Base-by-base conservation (phyloP, 2,113 vertebrate species). In the Gymnocephalus cernua region DNA sequence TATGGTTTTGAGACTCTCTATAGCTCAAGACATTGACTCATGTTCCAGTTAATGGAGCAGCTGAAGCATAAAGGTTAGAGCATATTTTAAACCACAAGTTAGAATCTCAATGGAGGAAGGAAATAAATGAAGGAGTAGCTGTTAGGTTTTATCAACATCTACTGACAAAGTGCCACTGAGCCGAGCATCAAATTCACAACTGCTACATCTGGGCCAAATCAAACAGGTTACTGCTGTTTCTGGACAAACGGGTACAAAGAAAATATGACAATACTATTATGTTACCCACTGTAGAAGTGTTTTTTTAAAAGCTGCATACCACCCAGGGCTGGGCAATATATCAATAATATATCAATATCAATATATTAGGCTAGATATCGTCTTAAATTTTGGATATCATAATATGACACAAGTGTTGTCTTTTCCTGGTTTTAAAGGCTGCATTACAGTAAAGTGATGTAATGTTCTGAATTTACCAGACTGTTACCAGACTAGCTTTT, bases 31-130 rank as follows among this genome's bases (percentile, higher is more conserved):
- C 21, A 14, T 6, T 13, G 23, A 59, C 32, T 21, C 2, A 48
- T 54, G 54, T 48, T 83, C 8, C 47, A 66, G 65, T 45, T 53
- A 59, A 66, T 47, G 1, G 9, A 66, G 67, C 51, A 72, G 66
- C 59, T 44, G 68, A 48, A 27, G 54, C 19, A 6, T 6, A 3
- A 61, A 73, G 53, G 68, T 73, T 19, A 29, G n/a, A 41, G 6
- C 38, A 44, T 18, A 58, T 44, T 69, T 74, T 13, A 62, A 79
- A 21, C 16, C n/a, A 10, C 4, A 27, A 19, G 23, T 65, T 23
- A 25, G 27, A 29, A 64, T 41, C 18, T 41, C 50, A 11, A 13
- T 4, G 56, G 48, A n/a, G 69, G 44, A 59, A 67, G 16, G 5
- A n/a, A 48, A 73, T 54, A 23, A 50, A 73, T 35, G 16, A 67